Percentiles rank a stretch among this genome's conserved stretches.
These are phyloP conservation scores for Aphelenchoides besseyi DNA, from an alignment of 1,140 invertebrate genomes.

Conservation along the genomic window DNA sequence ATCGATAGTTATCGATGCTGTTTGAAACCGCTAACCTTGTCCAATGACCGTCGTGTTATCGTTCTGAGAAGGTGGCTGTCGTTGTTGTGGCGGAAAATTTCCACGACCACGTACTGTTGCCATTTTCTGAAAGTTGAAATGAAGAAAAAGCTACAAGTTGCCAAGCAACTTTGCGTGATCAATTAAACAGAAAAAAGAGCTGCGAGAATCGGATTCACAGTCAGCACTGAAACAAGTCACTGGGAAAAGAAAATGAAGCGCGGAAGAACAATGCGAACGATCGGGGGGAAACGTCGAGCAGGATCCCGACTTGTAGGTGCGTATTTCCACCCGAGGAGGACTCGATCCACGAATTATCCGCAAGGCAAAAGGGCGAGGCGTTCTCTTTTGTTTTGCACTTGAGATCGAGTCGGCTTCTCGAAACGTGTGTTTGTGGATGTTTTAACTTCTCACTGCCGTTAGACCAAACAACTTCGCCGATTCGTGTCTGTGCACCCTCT, in stretches of 20 bases:
- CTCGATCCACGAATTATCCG: constrained; percentile 3
- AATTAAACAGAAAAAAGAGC: neutral
- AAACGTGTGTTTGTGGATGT: neutral
- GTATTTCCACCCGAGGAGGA: neutral
- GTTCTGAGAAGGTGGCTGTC: neutral
- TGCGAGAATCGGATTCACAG: neutral
- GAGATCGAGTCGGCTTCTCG: neutral
- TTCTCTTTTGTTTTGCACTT: neutral
- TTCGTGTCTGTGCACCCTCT: neutral
- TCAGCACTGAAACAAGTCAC: neutral
- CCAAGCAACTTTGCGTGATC: neutral
- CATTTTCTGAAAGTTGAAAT: neutral
- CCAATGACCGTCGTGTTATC: neutral
- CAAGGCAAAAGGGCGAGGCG: neutral
- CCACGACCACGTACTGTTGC: constrained; percentile 24
- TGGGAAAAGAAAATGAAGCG: neutral
- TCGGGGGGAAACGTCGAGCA: too few species aligned
- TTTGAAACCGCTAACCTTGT: constrained; percentile 6
- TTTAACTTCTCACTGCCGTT: neutral
- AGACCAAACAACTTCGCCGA: too few species aligned
- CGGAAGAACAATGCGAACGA: too few species aligned
- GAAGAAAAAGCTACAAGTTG: neutral
- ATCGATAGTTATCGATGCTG: neutral
- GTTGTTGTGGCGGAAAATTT: constrained; percentile 33
- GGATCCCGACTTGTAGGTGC: constrained; percentile 4